These are phyloP conservation scores for Trichonephila clavipes DNA, from an alignment of 1,140 invertebrate genomes.

Conservation along the genomic window DNA sequence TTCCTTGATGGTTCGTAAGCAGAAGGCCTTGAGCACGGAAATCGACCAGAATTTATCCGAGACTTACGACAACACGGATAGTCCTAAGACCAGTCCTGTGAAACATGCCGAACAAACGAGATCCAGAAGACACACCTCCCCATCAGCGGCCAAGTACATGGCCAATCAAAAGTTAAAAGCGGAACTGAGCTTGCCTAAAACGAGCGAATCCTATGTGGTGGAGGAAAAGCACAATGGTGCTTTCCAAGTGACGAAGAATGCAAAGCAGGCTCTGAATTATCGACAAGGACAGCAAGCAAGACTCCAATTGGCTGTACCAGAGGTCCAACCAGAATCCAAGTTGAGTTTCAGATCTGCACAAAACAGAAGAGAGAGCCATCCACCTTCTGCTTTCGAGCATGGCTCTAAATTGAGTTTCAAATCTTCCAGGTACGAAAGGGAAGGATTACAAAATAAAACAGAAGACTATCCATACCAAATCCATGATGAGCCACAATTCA, in stretches of 20 bases:
- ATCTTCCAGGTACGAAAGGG: background rate
- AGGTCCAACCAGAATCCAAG: background rate
- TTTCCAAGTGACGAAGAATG: conserved; percentile 69
- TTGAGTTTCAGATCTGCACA: background rate
- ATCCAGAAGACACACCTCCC: conserved; percentile 47
- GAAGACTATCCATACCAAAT: background rate
- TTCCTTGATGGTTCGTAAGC: conserved; percentile 90
- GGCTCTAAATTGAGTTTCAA: conserved; percentile 1
- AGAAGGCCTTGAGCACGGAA: conserved; percentile 92
- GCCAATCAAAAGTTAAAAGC: conserved; percentile 38
- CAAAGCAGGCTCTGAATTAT: conserved; percentile 33
- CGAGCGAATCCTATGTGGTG: conserved; percentile 38
- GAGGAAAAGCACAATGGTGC: conserved; percentile 73
- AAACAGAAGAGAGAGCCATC: background rate
- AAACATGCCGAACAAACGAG: conserved; percentile 32
- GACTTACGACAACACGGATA: conserved; percentile 95
- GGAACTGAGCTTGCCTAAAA: conserved; percentile 46
- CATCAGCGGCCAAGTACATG: conserved; percentile 51
- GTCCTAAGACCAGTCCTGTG: conserved; percentile 81
- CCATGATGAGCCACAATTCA: background rate
- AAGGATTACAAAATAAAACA: background rate
- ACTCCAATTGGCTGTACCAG: background rate
- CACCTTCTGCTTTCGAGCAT: background rate
- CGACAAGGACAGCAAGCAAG: background rate
- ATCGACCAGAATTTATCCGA: conserved; percentile 92